Evolutionary conservation across 2,888 invertebrate genomes (phyloP), one percentile per base, ranked within the genome.

Genomic region (Blera fallax): DNA sequence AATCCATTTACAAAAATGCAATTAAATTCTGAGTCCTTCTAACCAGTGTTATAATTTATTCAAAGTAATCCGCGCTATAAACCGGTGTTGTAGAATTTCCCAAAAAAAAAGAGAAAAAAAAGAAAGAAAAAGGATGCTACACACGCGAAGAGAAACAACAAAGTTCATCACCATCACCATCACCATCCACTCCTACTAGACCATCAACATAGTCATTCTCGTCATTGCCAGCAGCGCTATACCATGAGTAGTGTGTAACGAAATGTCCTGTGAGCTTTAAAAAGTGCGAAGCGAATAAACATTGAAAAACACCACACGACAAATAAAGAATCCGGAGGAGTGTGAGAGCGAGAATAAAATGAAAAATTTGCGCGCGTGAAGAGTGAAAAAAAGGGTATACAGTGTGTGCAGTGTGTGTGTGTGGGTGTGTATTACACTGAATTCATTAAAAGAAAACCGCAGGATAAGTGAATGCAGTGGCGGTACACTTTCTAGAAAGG

Each of bases 281-380:
- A 52, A 70, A 80, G 64, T 80, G 60, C 70, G 37, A 81, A 76
- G 40, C 76, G 67, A 85, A 85, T 76, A 85, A 81, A 85, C 85
- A 81, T 70, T 70, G 84, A 70, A 74, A 67, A 84, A 73, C 69
- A 73, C 69, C 76, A 81, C 45, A 76, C 65, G 77, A 67, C 85
- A 85, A 85, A 85, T 74, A 77, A 72, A 60, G 29, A 65, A 67
- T 64, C 69, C 58, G 40, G 29, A 54, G 32, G 69, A 72, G 70
- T 58, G 64, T 37, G 81, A 67, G 80, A 70, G 52, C 32, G 43
- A 29, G 58, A 40, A 72, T 45, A 60, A 65, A 65, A 65, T 18
- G 54, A 81, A 81, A 69, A 72, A 64, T 60, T 84, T 81, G 85
- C 85, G 85, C 85, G 85, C 85, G 85, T 85, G 76, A 77, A 85